Conservation (phyloP, 2,113 vertebrate species). For the Ceyx melanurus region DNA sequence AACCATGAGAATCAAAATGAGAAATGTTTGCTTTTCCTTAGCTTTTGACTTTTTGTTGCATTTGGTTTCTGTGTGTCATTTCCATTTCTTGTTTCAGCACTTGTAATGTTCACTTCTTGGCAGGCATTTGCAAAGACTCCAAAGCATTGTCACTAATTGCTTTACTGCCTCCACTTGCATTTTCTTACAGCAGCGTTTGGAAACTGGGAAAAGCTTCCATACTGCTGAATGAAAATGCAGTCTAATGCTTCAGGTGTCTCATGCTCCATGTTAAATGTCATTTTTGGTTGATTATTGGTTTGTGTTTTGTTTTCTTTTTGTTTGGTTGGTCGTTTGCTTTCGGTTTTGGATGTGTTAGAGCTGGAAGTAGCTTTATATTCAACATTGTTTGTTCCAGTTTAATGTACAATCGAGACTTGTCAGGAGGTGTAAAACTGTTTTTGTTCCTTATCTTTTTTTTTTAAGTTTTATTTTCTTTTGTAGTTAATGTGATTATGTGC, state of each 20-base stretch:
- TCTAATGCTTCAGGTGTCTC: slow-evolving; percentile 40
- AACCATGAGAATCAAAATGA: background rate
- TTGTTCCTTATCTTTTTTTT: slow-evolving; percentile 55
- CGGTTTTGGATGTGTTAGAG: background rate
- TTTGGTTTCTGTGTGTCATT: background rate
- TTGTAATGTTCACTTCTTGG: slow-evolving; percentile 19
- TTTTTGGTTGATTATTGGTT: background rate
- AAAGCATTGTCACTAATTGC: background rate
- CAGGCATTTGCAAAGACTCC: background rate
- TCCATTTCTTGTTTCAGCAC: slow-evolving; percentile 42
- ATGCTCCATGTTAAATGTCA: slow-evolving; percentile 47
- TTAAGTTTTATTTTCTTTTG: slow-evolving; percentile 71
- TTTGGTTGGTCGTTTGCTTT: background rate
- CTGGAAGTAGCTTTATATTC: slow-evolving; percentile 55
- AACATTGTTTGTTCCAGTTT: slow-evolving; percentile 36
- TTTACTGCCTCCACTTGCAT: background rate
- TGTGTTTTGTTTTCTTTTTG: background rate
- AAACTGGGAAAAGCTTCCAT: slow-evolving; percentile 11
- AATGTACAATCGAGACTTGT: slow-evolving; percentile 43
- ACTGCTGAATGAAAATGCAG: slow-evolving; percentile 10
- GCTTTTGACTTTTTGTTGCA: slow-evolving; percentile 13
- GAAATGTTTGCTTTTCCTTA: slow-evolving; percentile 39
- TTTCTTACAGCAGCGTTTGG: slow-evolving; percentile 33
- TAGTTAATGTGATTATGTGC: slow-evolving; percentile 79
- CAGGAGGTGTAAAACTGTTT: slow-evolving; percentile 53